Base-by-base conservation (phyloP, 2,797 vertebrate species). In the Antennarius maculatus region DNA sequence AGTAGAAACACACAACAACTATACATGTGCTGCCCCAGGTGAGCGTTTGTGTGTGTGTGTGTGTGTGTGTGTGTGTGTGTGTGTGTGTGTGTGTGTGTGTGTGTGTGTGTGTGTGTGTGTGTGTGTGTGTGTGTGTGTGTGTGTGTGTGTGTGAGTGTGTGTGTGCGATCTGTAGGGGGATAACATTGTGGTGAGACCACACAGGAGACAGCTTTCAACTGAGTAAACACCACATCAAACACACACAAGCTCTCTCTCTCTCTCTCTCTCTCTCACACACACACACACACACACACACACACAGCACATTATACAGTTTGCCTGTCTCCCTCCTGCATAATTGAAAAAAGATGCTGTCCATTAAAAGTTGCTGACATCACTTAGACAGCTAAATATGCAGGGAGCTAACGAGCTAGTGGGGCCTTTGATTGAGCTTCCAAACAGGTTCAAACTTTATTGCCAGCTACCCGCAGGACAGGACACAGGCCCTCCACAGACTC, bases 361-460 rank as follows among this genome's bases (percentile, higher is more conserved):
- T 94, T 94, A 93, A 92, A 93, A 93, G 79, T 91, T 91, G 93
- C 92, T 93, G 93, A 94, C 92, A 92, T 93, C 88, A 92, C 86
- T 89, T 85, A 91, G 86, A 83, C 74, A 54, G 83, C 85, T 88
- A 86, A 91, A 89, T 88, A 89, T 89, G 89, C 84, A 88, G 83
- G 86, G 77, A 90, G 89, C 82, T 91, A 92, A 92, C 83, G 66
- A 92, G 87, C 81, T 72, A 66, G 85, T 70, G 69, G 77, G 77
- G 85, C 81, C 80, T 90, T 87, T 90, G 88, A 90, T 82, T 86
- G 80, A 76, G 82, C 84, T 81, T 68, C 78, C 81, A 87, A 83
- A 86, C 82, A 83, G 86, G 86, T 87, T 88, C 86, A 87, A 81
- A 84, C 81, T 88, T 83, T 83, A 87, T 86, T 43, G 60, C 54